Evolutionary conservation across 2,888 invertebrate species (phyloP).

Genomic region (Pseudococcus viburni): DNA sequence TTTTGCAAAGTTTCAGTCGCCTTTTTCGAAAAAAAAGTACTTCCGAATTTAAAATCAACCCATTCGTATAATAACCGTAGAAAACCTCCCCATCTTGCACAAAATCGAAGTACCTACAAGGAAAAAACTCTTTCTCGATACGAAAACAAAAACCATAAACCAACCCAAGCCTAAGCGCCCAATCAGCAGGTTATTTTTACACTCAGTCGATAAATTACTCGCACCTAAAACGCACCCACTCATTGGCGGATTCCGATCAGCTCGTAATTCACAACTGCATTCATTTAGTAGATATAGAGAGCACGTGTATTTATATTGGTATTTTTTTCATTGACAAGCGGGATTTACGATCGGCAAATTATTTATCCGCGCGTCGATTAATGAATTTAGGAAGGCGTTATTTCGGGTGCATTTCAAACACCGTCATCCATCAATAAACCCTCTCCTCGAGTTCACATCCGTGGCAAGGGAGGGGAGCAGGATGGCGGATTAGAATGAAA

Average conservation of each 20-base stretch:
- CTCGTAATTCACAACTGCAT: slow-evolving; percentile 14
- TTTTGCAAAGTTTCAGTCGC: no score
- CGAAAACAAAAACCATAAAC: neutral
- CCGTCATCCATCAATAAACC: neutral
- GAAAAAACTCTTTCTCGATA: neutral
- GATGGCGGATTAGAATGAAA: neutral
- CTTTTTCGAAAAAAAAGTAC: no score
- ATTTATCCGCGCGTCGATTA: neutral
- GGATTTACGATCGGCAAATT: slow-evolving; percentile 24
- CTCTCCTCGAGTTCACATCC: neutral
- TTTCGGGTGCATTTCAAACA: slow-evolving; percentile 37
- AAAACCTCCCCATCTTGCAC: no score
- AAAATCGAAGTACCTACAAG: no score
- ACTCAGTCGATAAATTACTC: slow-evolving; percentile 21
- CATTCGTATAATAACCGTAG: no score
- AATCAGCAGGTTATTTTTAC: slow-evolving; percentile 17
- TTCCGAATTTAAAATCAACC: neutral
- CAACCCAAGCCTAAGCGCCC: neutral
- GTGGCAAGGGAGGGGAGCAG: neutral
- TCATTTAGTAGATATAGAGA: neutral
- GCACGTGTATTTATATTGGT: neutral
- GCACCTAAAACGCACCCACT: neutral
- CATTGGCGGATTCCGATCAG: neutral
- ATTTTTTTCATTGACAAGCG: slow-evolving; percentile 3
- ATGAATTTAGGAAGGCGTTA: neutral